Evolutionary conservation across 2,113 vertebrate species (phyloP).

Genomic region (Mesoclemmys tuberculata): DNA sequence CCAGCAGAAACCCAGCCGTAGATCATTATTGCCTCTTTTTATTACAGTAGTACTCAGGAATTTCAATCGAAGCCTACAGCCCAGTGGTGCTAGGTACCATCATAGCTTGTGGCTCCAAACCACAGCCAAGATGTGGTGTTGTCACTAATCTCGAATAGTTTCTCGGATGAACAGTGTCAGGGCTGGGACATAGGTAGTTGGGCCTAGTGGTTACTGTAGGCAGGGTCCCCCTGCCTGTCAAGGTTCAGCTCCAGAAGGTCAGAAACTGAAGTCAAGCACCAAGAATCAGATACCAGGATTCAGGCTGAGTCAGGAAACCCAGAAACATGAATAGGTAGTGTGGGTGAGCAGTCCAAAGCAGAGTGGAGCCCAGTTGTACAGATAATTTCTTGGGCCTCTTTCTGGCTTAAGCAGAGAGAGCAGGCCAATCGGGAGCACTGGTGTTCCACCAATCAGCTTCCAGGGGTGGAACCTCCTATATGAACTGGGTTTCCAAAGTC

Average conservation of each 20-base stretch:
- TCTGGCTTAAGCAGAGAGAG: background rate
- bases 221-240: background rate
- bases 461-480: background rate
- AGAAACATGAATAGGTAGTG: background rate
- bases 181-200: background rate
- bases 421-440: background rate
- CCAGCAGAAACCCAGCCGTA: background rate
- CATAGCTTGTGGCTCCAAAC: too few species aligned
- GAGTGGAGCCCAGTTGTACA: background rate
- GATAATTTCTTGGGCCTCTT: background rate
- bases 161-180: background rate
- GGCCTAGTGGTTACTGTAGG: background rate
- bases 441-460: background rate
- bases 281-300: background rate
- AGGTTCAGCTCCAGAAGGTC: background rate
- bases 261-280: background rate
- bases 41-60: background rate
- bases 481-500: background rate
- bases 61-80: background rate
- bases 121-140: too few species aligned
- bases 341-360: background rate
- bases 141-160: background rate
- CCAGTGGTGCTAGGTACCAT: background rate
- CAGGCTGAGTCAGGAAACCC: background rate
- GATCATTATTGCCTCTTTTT: background rate